phyloP scores from a whole-genome alignment of 2,113 vertebrate species.

The Fulmarus glacialis region DNA sequence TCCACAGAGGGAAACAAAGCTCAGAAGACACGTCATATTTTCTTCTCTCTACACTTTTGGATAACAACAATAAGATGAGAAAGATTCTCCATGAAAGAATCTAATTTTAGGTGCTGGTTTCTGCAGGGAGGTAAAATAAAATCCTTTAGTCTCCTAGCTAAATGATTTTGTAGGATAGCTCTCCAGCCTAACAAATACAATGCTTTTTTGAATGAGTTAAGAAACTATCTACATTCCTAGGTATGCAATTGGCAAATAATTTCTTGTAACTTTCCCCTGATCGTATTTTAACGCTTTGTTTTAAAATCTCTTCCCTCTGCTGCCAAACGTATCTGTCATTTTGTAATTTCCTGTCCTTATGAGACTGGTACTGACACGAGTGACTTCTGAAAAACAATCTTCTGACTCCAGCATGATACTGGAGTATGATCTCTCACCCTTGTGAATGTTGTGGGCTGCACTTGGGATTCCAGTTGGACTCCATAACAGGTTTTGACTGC shows the following conservation, averaged over 20 bases:
- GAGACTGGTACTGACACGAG: background rate
- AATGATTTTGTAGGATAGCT: background rate
- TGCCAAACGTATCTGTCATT: background rate
- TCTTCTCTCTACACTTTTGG: background rate
- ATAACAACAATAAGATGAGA: background rate
- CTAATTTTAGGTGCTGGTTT: background rate
- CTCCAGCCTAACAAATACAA: background rate
- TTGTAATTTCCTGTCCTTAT: background rate
- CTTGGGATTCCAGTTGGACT: background rate
- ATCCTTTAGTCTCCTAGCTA: background rate
- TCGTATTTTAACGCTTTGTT: background rate
- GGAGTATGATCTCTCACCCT: background rate
- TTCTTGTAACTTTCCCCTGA: background rate
- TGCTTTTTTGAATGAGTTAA: fast-evolving
- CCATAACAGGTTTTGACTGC: background rate
- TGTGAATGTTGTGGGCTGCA: background rate
- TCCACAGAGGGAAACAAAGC: background rate
- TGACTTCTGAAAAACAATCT: background rate
- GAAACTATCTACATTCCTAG: background rate
- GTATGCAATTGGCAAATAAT: background rate
- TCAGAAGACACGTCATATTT: background rate
- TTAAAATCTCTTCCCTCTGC: background rate
- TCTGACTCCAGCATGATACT: background rate
- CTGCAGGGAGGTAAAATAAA: background rate
- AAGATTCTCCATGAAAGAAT: background rate